phyloP scores from a whole-genome alignment of 2,797 vertebrate genomes.

The Crotalus adamanteus region DNA sequence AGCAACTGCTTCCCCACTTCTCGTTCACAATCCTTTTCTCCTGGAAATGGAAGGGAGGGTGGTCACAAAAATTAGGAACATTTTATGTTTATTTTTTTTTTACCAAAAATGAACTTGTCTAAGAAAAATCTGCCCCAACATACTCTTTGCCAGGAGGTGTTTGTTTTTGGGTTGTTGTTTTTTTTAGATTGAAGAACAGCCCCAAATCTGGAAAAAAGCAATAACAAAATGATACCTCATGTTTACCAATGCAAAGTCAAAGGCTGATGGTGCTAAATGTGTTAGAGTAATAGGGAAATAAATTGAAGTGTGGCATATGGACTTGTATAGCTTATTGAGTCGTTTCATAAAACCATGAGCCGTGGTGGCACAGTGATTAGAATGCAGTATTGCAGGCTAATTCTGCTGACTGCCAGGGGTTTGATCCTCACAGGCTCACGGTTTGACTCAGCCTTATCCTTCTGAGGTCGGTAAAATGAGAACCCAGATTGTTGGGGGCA shows the following conservation, averaged over 20 bases:
- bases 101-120: not conserved
- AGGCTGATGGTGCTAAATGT: conserved; percentile 43
- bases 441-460: not conserved
- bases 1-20: conserved; percentile 64
- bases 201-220: conserved; percentile 29
- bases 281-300: conserved; percentile 39
- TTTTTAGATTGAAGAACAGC: conserved; percentile 47
- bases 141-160: not conserved
- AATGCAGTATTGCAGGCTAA: not conserved
- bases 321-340: not conserved
- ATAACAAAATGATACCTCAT: conserved; percentile 32
- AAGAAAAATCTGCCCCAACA: conserved; percentile 19
- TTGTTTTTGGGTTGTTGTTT: not conserved
- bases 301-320: not conserved
- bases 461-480: not conserved
- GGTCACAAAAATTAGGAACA: not conserved
- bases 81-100: not conserved
- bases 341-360: not conserved
- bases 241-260: conserved; percentile 62
- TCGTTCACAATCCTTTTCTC: conserved; percentile 87
- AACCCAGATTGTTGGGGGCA: not conserved
- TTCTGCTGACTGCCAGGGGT: not conserved
- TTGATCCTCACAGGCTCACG: not conserved
- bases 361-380: not conserved
- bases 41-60: conserved; percentile 63